Percentiles rank a stretch among this genome's conserved stretches.
Evolutionary conservation across 2,888 invertebrate species (phyloP).

Genomic region (Nomada goodeniana): DNA sequence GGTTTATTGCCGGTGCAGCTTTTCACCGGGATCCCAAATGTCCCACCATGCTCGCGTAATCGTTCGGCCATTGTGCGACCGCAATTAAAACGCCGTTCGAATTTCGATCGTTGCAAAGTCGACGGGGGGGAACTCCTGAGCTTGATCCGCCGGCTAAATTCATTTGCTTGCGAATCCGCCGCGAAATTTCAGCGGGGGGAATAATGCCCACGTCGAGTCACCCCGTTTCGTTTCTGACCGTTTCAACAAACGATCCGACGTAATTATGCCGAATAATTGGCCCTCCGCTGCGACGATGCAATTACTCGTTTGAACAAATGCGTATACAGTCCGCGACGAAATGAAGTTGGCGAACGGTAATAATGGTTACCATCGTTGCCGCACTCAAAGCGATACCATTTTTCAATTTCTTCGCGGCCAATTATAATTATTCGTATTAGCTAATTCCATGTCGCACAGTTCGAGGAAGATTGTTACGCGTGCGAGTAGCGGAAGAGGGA

Average conservation of each 20-base stretch:
- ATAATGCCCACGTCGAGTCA: neutral
- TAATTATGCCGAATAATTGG: slow-evolving; percentile 8
- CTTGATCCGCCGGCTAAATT: neutral
- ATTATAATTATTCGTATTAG: no score
- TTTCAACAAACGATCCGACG: neutral
- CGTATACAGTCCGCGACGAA: neutral
- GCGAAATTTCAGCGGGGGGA: neutral
- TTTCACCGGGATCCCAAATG: neutral
- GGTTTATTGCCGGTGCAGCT: slow-evolving; percentile 1
- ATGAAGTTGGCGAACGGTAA: no score
- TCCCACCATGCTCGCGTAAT: neutral
- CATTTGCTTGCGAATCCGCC: neutral
- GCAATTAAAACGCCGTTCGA: slow-evolving; percentile 10
- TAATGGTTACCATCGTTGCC: no score
- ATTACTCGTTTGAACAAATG: slow-evolving; percentile 22
- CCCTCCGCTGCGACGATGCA: neutral
- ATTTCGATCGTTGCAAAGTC: neutral
- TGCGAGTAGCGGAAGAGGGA: no score
- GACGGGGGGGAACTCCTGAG: no score
- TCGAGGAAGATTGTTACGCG: no score
- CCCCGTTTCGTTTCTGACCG: neutral
- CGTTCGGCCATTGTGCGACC: neutral
- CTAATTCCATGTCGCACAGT: no score
- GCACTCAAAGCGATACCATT: no score
- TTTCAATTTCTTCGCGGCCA: no score